A percentile compares a stretch with the other conserved stretches of the same genome.
Evolutionary conservation across 2,888 invertebrate genomes (phyloP).

Genomic region (Bembecia ichneumoniformis): DNA sequence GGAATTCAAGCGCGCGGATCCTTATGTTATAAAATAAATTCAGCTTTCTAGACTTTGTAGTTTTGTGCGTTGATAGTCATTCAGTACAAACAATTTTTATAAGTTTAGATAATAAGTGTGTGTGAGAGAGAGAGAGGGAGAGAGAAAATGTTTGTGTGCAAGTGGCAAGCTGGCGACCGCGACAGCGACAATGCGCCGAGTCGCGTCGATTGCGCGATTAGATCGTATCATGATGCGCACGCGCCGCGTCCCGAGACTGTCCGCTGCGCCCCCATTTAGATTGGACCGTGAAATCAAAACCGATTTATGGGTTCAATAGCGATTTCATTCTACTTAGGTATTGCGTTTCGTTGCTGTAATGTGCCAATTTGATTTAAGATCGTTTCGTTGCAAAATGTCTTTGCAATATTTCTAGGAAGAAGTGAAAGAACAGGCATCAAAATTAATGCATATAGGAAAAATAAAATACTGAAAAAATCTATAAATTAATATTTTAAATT

Average conservation of each 20-base stretch:
- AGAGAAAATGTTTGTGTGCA: slow-evolving; percentile 45
- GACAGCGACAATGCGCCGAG: slow-evolving; percentile 42
- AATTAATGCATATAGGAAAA: too few species aligned
- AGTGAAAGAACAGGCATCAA: too few species aligned
- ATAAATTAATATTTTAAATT: too few species aligned
- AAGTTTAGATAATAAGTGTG: too few species aligned
- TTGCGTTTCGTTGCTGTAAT: slow-evolving; percentile 12
- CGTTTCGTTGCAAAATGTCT: neutral
- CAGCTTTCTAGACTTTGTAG: too few species aligned
- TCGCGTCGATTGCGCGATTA: slow-evolving; percentile 44
- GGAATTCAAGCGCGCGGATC: too few species aligned
- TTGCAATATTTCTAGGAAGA: neutral
- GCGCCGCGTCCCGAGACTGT: slow-evolving; percentile 26
- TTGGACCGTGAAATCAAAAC: slow-evolving; percentile 44
- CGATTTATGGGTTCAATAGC: slow-evolving; percentile 35
- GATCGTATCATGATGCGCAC: slow-evolving; percentile 41
- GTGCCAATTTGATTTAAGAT: slow-evolving; percentile 8
- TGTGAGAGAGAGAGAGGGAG: too few species aligned
- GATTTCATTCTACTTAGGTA: slow-evolving; percentile 35
- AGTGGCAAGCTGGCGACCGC: slow-evolving; percentile 21
- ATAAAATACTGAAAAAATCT: too few species aligned
- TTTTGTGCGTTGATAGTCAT: too few species aligned
- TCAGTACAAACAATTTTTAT: too few species aligned
- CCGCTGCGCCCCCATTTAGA: slow-evolving; percentile 5
- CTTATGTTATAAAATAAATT: too few species aligned